Evolutionary conservation across 2,888 invertebrate species (phyloP).

Genomic region (Sesamia inferens): DNA sequence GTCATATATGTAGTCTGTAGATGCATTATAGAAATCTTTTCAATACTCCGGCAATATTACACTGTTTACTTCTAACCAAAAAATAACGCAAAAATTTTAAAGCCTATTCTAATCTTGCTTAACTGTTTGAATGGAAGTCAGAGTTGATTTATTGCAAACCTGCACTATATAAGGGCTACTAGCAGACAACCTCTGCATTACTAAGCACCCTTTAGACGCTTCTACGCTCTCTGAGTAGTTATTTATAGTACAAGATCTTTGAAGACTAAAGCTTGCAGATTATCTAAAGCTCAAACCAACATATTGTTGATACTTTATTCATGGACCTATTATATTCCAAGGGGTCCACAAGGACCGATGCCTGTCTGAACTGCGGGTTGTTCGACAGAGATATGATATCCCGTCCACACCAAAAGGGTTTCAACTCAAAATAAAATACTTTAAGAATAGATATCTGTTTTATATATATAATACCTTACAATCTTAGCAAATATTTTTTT

Average conservation of each 20-base stretch:
- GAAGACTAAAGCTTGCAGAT: neutral
- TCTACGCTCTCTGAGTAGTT: neutral
- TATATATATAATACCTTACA: no score
- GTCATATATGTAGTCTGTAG: neutral
- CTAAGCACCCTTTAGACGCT: neutral
- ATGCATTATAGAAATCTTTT: neutral
- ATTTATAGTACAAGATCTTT: neutral
- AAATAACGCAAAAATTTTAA: neutral
- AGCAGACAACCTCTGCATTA: neutral
- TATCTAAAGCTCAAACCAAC: neutral
- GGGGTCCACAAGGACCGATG: no score
- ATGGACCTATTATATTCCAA: no score
- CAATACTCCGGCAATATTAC: no score
- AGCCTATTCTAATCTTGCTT: neutral
- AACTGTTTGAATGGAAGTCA: neutral
- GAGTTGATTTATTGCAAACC: neutral
- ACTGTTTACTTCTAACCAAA: no score
- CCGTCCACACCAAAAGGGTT: no score
- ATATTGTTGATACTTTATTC: no score
- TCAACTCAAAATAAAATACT: no score
- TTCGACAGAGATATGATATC: no score
- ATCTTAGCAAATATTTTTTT: no score
- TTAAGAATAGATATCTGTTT: no score
- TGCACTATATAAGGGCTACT: neutral
- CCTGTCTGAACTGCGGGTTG: no score